Evolutionary conservation across 2,113 vertebrate species (phyloP).

Genomic region (Festucalex cinctus): DNA sequence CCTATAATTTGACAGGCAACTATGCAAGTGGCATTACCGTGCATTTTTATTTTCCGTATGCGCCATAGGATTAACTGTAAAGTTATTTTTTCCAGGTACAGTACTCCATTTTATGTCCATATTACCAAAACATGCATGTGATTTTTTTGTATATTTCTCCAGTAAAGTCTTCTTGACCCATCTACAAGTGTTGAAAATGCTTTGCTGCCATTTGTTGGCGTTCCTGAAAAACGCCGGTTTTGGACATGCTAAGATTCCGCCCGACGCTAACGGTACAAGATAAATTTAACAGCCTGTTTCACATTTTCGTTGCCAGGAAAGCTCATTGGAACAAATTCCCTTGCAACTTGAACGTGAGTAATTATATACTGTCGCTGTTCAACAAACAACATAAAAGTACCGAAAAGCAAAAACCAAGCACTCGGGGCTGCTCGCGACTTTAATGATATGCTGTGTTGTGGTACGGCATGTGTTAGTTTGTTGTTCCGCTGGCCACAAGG

Average conservation of each 20-base stretch:
- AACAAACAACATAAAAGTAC: conserved; percentile 5
- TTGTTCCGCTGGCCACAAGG: conserved; percentile 23
- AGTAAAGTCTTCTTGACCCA: no score
- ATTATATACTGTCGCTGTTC: neutral
- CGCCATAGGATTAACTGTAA: neutral
- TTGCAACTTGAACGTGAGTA: neutral
- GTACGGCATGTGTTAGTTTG: conserved; percentile 40
- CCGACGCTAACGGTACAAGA: conserved; percentile 1
- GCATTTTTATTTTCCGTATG: neutral
- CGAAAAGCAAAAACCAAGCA: neutral
- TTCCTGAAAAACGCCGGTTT: no score
- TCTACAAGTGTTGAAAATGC: no score
- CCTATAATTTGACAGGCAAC: neutral
- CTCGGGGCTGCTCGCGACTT: conserved; percentile 23
- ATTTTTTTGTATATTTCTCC: no score
- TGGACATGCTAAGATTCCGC: no score
- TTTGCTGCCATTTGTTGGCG: no score
- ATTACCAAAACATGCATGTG: no score
- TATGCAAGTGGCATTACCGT: no score
- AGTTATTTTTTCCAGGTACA: no score
- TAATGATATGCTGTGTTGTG: conserved; percentile 40
- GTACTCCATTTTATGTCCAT: no score
- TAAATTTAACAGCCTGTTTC: conserved; percentile 41
- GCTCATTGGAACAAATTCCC: conserved; percentile 29
- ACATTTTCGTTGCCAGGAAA: conserved; percentile 14